Evolutionary conservation across 2,888 invertebrate species (phyloP), one percentile per base, ranked within the genome.

Genomic region (Priocnemis perturbator): DNA sequence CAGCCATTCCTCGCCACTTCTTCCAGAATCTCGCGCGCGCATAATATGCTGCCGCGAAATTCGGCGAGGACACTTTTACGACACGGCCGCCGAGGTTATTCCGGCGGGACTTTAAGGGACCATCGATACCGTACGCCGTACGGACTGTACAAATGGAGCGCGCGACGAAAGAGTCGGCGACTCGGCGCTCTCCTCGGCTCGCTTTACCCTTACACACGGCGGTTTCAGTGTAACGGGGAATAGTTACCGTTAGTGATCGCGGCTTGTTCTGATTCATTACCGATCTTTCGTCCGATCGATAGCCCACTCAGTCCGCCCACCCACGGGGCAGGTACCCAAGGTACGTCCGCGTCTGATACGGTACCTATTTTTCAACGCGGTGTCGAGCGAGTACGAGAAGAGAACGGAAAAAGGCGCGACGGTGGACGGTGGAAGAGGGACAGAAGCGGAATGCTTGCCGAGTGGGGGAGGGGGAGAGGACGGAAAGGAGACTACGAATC

Each of bases 161-260:
- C 7, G 11, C 11, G 14, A 37, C 37, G 37, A 37, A 37, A 37
- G 37, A 37, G 1, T 5, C 37, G 37, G 1, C 37, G 37, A 37
- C 1, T 11, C 14, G 4, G 11, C 7, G 7, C 30, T 57, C 30
- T 44, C 30, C 19, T 37, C 37, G 19, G 17, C 21, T 47, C n/a
- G 21, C 48, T 60, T 60, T 48, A 60, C 60, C 48, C 48, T 60
- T 60, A 50, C 17, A 50, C 17, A 4, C 17, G 50, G 50, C 50
- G 14, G 14, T 44, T 19, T 60, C 76, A 55, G 71, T 68, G 79
- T 85, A 85, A 85, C 85, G 85, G 85, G 80, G 75, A 74, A 83
- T 76, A 77, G 76, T 83, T 85, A 83, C 85, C 85, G 85, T 85
- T 85, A 85, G 71, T 70, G 81, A 83, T 83, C 81, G 78, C 81